Evolutionary conservation across 2,797 vertebrate genomes (phyloP).

Genomic region (Micromesistius poutassou): DNA sequence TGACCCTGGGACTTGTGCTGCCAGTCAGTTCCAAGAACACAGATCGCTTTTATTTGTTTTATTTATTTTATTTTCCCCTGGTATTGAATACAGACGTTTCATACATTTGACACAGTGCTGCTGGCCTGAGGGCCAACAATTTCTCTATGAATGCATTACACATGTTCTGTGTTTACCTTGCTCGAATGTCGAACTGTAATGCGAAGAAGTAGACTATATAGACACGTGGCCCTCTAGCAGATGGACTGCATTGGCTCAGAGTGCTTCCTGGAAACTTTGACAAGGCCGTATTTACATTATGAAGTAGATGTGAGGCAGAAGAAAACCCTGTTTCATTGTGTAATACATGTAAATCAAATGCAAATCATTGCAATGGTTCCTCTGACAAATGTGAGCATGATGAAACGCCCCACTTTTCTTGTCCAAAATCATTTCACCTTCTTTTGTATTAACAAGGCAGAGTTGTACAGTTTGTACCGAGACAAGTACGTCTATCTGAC

Average conservation of each 20-base stretch:
- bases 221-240: neutral
- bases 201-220: slow-evolving; percentile 34
- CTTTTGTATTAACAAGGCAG: neutral
- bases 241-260: neutral
- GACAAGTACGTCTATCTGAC: neutral
- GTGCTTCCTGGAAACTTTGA: neutral
- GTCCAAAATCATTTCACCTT: neutral
- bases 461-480: neutral
- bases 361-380: neutral
- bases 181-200: slow-evolving; percentile 40
- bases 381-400: neutral
- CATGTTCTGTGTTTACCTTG: slow-evolving; percentile 41
- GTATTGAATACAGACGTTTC: slow-evolving; percentile 41
- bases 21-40: slow-evolving; percentile 14
- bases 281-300: neutral
- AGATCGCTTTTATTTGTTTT: slow-evolving; percentile 51
- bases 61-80: neutral
- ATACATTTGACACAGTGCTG: slow-evolving; percentile 55
- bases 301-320: neutral
- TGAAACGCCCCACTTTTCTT: neutral
- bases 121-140: slow-evolving; percentile 52
- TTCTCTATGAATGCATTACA: slow-evolving; percentile 66
- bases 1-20: neutral
- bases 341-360: slow-evolving; percentile 1
- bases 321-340: neutral